Evolutionary conservation across 2,888 invertebrate species (phyloP).

Genomic region (Siphlonurus alternatus): DNA sequence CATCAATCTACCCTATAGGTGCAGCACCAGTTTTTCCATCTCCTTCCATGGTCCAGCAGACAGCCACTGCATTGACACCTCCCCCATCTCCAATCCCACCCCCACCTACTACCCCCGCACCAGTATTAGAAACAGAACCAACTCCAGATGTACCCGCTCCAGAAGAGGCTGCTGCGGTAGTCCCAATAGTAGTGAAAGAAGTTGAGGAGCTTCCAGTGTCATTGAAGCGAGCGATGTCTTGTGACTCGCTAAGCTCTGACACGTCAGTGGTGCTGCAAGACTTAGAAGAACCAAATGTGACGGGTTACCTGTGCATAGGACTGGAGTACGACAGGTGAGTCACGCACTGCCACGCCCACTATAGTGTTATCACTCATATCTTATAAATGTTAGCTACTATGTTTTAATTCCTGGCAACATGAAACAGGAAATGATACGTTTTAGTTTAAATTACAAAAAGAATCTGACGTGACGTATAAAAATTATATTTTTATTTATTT

Average conservation of each 20-base stretch:
- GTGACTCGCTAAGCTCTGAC: constrained; percentile 66
- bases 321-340: constrained; percentile 58
- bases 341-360: no score
- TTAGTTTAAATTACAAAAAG: no score
- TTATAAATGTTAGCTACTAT: no score
- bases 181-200: not conserved
- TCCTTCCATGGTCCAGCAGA: not conserved
- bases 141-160: no score
- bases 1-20: not conserved
- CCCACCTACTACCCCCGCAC: not conserved
- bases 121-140: no score
- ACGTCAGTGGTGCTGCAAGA: constrained; percentile 45
- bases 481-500: no score
- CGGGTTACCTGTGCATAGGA: constrained; percentile 59
- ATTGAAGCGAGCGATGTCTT: constrained; percentile 51
- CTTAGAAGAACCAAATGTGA: constrained; percentile 39
- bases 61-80: not conserved
- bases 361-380: no score
- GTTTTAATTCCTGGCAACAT: no score
- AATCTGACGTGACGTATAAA: no score
- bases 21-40: constrained; percentile 1
- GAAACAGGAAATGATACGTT: no score
- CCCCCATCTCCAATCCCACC: not conserved
- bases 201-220: constrained; percentile 20
- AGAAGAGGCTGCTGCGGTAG: not conserved